These are phyloP conservation scores for Ormyrus pomaceus DNA, from an alignment of 2,888 invertebrate genomes.

Conservation along the genomic window DNA sequence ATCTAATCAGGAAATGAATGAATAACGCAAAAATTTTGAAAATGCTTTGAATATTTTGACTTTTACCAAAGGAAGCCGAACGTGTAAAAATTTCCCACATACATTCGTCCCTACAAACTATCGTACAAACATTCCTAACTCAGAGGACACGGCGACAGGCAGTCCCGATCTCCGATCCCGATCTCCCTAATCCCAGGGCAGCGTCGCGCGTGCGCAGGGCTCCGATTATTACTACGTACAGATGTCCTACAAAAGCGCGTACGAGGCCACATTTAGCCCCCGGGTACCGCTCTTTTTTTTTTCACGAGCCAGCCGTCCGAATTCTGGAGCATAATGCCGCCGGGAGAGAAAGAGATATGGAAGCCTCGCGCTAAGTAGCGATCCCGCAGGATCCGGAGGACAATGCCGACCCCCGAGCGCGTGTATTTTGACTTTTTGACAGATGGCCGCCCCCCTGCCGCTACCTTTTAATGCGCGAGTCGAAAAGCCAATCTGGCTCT, in stretches of 20 bases:
- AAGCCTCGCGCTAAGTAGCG: constrained; percentile 74
- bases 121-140: constrained; percentile 19
- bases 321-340: neutral
- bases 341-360: neutral
- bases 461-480: constrained; percentile 62
- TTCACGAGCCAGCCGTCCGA: neutral
- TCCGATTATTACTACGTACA: constrained; percentile 65
- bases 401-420: constrained; percentile 69
- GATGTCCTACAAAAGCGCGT: constrained; percentile 73
- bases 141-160: too few relatives aligned
- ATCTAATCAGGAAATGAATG: too few relatives aligned
- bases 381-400: constrained; percentile 72
- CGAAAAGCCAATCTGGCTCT: constrained; percentile 8
- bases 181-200: neutral
- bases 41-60: too few relatives aligned
- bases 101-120: constrained; percentile 4
- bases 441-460: constrained; percentile 68
- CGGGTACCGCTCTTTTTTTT: neutral
- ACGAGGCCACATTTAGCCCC: constrained; percentile 58
- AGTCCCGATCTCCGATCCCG: neutral
- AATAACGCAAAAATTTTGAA: too few relatives aligned
- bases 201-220: constrained; percentile 23
- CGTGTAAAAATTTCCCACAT: neutral
- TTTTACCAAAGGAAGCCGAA: too few relatives aligned
- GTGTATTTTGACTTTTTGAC: constrained; percentile 76